A percentile compares a stretch with the other conserved stretches of the same genome.
Conservation (phyloP, 2,888 invertebrate species). For the Zonitis immaculata region DNA sequence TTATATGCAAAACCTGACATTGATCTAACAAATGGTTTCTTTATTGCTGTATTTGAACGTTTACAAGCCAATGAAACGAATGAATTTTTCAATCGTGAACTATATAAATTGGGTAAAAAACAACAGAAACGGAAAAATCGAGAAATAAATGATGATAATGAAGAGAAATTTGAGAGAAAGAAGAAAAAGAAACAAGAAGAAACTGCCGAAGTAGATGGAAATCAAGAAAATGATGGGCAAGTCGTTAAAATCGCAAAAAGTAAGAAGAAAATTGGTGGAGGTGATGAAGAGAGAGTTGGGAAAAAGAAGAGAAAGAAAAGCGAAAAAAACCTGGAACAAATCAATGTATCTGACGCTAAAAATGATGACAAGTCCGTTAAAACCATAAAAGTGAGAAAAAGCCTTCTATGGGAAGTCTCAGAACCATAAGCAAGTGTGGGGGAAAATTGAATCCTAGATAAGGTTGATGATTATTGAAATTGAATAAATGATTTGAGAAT, state of each 20-base stretch:
- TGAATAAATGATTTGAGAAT: too few species aligned
- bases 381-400: too few species aligned
- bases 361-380: too few species aligned
- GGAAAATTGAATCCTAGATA: too few species aligned
- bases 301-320: too few species aligned
- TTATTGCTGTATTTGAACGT: conserved; percentile 84
- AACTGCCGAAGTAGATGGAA: neutral
- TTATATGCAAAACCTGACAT: conserved; percentile 70
- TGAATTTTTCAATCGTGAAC: conserved; percentile 33
- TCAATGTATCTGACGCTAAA: too few species aligned
- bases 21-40: conserved; percentile 90
- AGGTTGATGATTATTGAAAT: too few species aligned
- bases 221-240: neutral
- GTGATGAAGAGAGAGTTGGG: too few species aligned
- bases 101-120: conserved; percentile 16
- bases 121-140: conserved; percentile 9
- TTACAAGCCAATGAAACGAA: conserved; percentile 48
- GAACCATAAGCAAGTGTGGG: too few species aligned
- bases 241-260: neutral
- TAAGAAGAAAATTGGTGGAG: too few species aligned
- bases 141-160: neutral
- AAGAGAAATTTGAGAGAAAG: neutral
- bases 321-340: too few species aligned
- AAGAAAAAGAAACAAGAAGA: conserved; percentile 2
- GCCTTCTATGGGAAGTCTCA: too few species aligned